These are phyloP conservation scores for Sebastes kiyomatsui DNA, from an alignment of 2,797 vertebrate genomes.

Conservation along the genomic window DNA sequence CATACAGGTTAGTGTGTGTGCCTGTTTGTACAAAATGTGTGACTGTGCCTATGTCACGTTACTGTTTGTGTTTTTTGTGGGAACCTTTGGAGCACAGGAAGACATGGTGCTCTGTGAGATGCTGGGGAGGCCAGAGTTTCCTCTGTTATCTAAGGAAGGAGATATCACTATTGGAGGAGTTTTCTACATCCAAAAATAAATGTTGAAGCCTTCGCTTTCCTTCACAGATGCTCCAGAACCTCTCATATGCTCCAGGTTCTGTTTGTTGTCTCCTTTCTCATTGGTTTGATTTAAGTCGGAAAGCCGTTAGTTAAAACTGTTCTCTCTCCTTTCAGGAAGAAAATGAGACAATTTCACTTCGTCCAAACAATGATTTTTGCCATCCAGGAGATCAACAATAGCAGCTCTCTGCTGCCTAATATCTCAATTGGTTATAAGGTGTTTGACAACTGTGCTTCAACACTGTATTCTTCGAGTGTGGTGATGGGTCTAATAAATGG, in stretches of 20 bases:
- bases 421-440: conserved; percentile 80
- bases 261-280: conserved; percentile 14
- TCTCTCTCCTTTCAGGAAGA: conserved; percentile 59
- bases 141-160: too few species aligned
- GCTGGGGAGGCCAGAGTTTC: too few species aligned
- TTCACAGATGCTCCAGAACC: too few species aligned
- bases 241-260: too few species aligned
- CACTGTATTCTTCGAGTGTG: conserved; percentile 69
- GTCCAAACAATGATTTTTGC: conserved; percentile 85
- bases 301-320: not conserved
- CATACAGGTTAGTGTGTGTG: not conserved
- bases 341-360: conserved; percentile 80
- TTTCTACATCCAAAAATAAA: too few species aligned
- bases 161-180: too few species aligned
- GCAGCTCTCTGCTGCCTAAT: conserved; percentile 74
- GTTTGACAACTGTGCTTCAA: conserved; percentile 80
- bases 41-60: conserved; percentile 48
- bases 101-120: conserved; percentile 51
- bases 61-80: conserved; percentile 51
- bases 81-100: conserved; percentile 46
- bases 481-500: conserved; percentile 79
- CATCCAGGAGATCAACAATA: conserved; percentile 84
- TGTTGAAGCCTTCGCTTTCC: too few species aligned
- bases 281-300: not conserved
- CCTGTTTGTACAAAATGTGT: conserved; percentile 28